phyloP scores from a whole-genome alignment of 2,113 vertebrate species.

The Callipepla californica region DNA sequence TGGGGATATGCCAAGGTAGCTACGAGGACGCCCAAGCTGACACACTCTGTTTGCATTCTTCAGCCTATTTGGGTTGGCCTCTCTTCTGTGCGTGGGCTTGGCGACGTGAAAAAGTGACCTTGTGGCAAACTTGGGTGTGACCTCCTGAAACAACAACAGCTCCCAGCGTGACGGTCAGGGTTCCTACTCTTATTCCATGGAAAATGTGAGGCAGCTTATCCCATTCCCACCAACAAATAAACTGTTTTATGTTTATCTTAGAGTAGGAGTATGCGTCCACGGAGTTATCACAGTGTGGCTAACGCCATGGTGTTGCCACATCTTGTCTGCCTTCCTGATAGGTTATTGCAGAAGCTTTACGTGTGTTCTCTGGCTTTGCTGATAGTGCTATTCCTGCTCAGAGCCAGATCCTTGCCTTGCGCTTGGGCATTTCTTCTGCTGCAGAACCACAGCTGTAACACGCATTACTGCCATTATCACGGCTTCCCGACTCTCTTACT shows the following conservation, averaged over 20 bases:
- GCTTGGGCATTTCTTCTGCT: background rate
- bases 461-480: background rate
- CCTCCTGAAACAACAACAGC: constrained; percentile 30
- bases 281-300: background rate
- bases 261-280: background rate
- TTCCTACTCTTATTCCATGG: constrained; percentile 16
- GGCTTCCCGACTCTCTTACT: background rate
- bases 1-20: background rate
- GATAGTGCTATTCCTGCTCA: background rate
- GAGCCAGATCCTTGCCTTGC: background rate
- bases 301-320: fast-evolving
- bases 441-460: fast-evolving
- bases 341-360: background rate
- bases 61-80: constrained; percentile 26
- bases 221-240: background rate
- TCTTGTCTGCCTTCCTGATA: background rate
- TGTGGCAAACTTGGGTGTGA: constrained; percentile 60
- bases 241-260: background rate
- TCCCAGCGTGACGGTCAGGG: background rate
- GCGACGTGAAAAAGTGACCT: background rate
- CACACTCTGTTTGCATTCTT: constrained; percentile 56
- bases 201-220: constrained; percentile 49
- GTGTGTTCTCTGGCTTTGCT: background rate
- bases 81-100: background rate
- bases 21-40: background rate